A percentile compares a stretch with the other conserved stretches of the same genome.
Conservation (phyloP, 2,888 invertebrate genomes). For the Cordilura impudica region DNA sequence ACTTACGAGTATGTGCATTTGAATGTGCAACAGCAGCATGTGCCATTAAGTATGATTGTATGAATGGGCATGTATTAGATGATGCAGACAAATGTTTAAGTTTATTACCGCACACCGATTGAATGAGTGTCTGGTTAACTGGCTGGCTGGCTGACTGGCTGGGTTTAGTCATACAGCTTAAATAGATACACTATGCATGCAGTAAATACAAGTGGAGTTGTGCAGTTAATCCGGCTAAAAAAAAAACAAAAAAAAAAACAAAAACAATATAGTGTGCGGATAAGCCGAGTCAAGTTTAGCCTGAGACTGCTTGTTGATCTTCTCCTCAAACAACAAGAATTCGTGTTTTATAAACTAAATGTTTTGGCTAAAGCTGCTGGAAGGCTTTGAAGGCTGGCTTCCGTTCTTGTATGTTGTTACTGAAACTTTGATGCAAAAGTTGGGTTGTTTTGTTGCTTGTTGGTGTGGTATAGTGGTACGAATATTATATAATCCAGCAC, state of each 20-base stretch:
- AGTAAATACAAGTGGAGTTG: not conserved
- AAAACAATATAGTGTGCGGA: no score
- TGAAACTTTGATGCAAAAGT: constrained; percentile 27
- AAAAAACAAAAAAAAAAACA: constrained; percentile 13
- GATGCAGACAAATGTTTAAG: constrained; percentile 39
- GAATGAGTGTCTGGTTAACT: constrained; percentile 11
- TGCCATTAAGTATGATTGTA: constrained; percentile 26
- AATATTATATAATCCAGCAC: constrained; percentile 55
- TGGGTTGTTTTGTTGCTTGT: constrained; percentile 19
- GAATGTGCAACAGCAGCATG: constrained; percentile 43
- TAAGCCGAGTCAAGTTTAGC: constrained; percentile 34
- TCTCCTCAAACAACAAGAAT: constrained; percentile 28
- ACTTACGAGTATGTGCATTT: no score
- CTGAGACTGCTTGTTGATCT: constrained; percentile 19
- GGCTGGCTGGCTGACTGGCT: constrained; percentile 39
- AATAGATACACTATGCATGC: not conserved
- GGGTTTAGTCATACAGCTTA: constrained; percentile 9
- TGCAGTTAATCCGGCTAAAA: constrained; percentile 45
- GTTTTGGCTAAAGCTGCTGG: constrained; percentile 7
- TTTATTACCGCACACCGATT: constrained; percentile 55
- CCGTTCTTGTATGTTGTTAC: constrained; percentile 31
- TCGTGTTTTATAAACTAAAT: constrained; percentile 45
- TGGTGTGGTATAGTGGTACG: constrained; percentile 12
- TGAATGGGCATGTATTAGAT: constrained; percentile 42
- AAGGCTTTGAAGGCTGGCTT: constrained; percentile 49